Evolutionary conservation across 2,113 vertebrate species (phyloP), one percentile per base, ranked within the genome.

Genomic region (Hippocampus guttulatus): DNA sequence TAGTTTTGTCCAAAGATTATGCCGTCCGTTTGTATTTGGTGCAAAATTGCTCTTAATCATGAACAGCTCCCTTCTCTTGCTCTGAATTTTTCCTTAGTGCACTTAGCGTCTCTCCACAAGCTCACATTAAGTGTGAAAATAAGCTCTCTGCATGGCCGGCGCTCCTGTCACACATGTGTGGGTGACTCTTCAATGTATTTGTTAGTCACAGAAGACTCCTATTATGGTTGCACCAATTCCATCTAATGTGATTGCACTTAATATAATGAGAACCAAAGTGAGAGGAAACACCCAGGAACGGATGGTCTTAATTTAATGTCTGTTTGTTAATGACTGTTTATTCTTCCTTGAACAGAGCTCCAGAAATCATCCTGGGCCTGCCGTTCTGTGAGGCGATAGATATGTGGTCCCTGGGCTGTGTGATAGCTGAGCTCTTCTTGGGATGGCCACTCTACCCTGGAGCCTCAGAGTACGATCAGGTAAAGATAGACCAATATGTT

Each of bases 371-470:
- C 91, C 93, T 99, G 2, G 97, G 97, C 79, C 91, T 99, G 89
- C 97, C 96, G 0, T 99, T 99, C 85, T 97, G 96, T 38, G 97
- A 99, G 90, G 97, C 97, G 41, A 99, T 99, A 47, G 97, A 99
- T 88, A 99, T 99, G 97, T 99, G 97, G 97, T 99, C 97, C 0
- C 88, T 99, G 84, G 97, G 97, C 84, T 99, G 97, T 76, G 97
- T 99, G 84, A 98, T 99, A 61, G 97, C 97, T 1, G 97, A 99
- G 88, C 94, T 99, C 84, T 99, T 99, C 85, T 92, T 99, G 86
- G 97, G 97, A 71, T 99, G 97, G 97, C 97, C 97, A 0, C 91
- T 99, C 70, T 99, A 99, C 85, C 97, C 97, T 0, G 97, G 97
- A 69, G 97, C 97, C 62, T 99, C 97, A 0, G 97, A 99, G 83